Evolutionary conservation across 1,140 invertebrate genomes (phyloP).

Genomic region (Bombus huntii): DNA sequence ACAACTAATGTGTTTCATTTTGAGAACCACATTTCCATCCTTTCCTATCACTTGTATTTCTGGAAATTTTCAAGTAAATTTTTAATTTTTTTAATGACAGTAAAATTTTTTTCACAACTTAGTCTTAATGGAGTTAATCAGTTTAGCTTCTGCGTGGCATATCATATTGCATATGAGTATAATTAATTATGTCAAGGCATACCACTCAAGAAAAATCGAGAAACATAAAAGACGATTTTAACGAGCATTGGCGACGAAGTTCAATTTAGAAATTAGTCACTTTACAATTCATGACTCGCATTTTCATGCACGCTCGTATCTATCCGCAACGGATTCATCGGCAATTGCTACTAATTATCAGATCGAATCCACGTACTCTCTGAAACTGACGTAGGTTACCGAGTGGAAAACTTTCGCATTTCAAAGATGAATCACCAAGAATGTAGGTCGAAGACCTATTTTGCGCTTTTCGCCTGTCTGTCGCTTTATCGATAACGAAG

Average conservation of each 20-base stretch:
- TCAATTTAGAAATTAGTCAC: not conserved
- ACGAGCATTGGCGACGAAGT: not conserved
- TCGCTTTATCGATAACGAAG: constrained; percentile 5
- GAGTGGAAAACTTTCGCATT: constrained; percentile 9
- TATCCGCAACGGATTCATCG: not conserved
- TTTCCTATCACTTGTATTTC: no score
- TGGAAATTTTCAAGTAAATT: no score
- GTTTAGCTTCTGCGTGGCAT: no score
- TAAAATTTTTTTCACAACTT: no score
- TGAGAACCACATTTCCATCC: no score
- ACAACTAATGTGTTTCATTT: no score
- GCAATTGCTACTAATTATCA: constrained; percentile 16
- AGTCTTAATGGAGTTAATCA: no score
- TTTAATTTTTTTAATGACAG: no score
- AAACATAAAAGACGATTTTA: no score
- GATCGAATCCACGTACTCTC: not conserved
- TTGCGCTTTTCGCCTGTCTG: not conserved
- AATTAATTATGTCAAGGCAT: no score
- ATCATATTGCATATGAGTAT: no score
- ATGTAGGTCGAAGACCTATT: not conserved
- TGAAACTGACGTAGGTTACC: not conserved
- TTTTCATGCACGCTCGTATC: not conserved
- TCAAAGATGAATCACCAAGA: not conserved
- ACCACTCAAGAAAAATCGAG: no score
- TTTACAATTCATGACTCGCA: not conserved